Conservation (phyloP, 2,113 vertebrate species). For the Prionailurus viverrinus region DNA sequence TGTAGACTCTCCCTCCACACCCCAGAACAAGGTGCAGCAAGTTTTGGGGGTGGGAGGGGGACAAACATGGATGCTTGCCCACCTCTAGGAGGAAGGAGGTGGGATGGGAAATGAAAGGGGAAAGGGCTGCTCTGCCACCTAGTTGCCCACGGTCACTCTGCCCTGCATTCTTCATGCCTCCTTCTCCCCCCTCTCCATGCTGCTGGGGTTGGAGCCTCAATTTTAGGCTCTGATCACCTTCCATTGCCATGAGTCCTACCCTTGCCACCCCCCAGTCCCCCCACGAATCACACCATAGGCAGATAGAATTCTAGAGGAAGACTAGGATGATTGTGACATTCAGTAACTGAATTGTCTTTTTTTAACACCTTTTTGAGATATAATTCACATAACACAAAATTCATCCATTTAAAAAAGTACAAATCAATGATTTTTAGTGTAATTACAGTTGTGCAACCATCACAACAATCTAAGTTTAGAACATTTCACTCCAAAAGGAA, state of each 20-base stretch:
- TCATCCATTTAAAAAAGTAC: background rate
- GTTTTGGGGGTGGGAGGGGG: fast-evolving
- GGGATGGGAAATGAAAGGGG: background rate
- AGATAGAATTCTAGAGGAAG: background rate
- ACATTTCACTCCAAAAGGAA: slow-evolving; percentile 9
- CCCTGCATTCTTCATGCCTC: too few relatives aligned
- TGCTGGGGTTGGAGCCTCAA: background rate
- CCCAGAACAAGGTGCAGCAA: background rate
- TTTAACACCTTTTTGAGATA: slow-evolving; percentile 8
- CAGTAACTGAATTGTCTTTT: background rate
- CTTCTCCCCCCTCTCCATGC: background rate
- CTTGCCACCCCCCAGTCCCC: fast-evolving
- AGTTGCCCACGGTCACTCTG: fast-evolving
- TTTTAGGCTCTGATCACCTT: background rate
- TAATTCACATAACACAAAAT: slow-evolving; percentile 7
- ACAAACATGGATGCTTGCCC: background rate
- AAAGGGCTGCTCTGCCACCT: background rate
- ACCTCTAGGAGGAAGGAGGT: background rate
- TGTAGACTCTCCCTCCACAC: background rate
- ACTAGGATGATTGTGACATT: background rate
- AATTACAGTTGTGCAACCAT: background rate
- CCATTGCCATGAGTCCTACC: background rate
- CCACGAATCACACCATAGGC: too few relatives aligned
- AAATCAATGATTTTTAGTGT: background rate
- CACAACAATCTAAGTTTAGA: background rate